Base-by-base conservation (phyloP, 2,113 vertebrate genomes). In the Gymnocephalus cernua region DNA sequence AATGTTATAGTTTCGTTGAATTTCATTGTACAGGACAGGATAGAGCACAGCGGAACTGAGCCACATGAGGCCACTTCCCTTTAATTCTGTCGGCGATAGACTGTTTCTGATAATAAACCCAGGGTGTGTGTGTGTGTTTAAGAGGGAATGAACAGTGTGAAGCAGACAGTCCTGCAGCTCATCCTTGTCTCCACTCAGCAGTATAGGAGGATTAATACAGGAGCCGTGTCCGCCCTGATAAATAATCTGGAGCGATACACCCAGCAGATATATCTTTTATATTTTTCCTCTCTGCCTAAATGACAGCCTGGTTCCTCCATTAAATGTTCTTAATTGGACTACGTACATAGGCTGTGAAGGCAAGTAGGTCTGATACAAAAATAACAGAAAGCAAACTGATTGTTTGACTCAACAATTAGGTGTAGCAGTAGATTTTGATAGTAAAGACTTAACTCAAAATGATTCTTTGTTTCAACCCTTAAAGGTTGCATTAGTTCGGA, bases 141-240 rank as follows among this genome's bases (percentile, higher is more conserved):
- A 44, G 47, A 54, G 15, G 48, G 73, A 27, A 47, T 57, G 62
- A 25, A 57, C 4, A 32, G 72, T 56, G 66, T 25, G 44, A 10
- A 13, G 58, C 79, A 89, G 62, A 71, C 79, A 85, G 74, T 48
- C 59, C 82, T 59, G 82, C 72, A 57, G 86, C 81, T 88, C 79
- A 83, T 83, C 56, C 74, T 80, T 38, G 74, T 82, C 74, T 83
- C 59, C 56, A 14, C 72, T 65, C 83, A 89, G 83, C 89, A 81
- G 88, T 74, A 80, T 74, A 80, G 80, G 85, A 86, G 88, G 88
- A 91, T 90, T 91, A 89, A 82, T 76, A 59, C 79, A 85, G 86
- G 71, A 88, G 80, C 77, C 50, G 59, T n/a, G 50, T 80, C 77
- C 54, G 4, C 76, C 69, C 72, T 66, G 66, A 58, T 67, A 87